Evolutionary conservation across 1,140 invertebrate species (phyloP).

Genomic region (Andricus grossulariae): DNA sequence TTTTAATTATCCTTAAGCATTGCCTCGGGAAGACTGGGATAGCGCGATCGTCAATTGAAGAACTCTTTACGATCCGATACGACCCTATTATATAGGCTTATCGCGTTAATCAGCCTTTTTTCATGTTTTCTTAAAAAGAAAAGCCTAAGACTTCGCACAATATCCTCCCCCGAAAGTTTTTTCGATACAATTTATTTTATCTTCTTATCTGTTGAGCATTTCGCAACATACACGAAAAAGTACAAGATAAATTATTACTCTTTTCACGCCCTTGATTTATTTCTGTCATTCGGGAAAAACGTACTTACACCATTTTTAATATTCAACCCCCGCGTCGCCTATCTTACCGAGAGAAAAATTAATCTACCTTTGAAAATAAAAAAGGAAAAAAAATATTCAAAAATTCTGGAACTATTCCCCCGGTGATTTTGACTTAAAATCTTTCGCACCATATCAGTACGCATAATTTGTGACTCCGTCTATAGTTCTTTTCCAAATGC

Average conservation of each 20-base stretch:
- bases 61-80: not conserved
- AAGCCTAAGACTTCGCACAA: no score
- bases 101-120: constrained; percentile 28
- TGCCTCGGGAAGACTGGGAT: constrained; percentile 55
- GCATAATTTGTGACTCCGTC: constrained; percentile 38
- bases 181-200: constrained; percentile 48
- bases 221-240: constrained; percentile 68
- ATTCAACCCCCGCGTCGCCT: constrained; percentile 39
- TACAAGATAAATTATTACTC: constrained; percentile 73
- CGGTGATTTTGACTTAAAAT: constrained; percentile 42
- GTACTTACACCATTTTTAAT: constrained; percentile 50
- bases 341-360: constrained; percentile 41
- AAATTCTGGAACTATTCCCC: constrained; percentile 14
- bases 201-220: constrained; percentile 65
- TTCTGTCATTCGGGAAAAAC: constrained; percentile 57
- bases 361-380: constrained; percentile 1
- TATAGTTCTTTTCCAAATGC: constrained; percentile 16
- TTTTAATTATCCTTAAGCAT: constrained; percentile 43
- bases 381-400: not conserved
- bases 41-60: constrained; percentile 5
- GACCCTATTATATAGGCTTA: not conserved
- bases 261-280: constrained; percentile 66
- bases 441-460: constrained; percentile 57
- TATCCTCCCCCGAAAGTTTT: not conserved
- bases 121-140: constrained; percentile 37